Conservation (phyloP, 2,888 invertebrate genomes). For the Beris chalybata region DNA sequence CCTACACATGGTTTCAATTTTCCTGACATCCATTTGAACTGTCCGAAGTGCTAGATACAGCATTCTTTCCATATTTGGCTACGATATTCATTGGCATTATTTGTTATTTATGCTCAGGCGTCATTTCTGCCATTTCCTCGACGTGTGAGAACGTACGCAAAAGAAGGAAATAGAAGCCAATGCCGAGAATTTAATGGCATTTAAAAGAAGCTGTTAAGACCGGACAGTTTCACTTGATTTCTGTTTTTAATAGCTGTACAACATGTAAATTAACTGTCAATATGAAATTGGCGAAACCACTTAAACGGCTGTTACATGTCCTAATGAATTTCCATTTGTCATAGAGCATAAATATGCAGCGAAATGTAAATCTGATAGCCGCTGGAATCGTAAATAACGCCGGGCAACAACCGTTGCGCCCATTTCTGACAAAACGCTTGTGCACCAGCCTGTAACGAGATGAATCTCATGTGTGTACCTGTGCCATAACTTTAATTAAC, state of each 20-base stretch:
- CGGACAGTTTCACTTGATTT: background rate
- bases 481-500: slow-evolving; percentile 51
- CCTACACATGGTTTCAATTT: too few species aligned
- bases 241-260: background rate
- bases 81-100: too few species aligned
- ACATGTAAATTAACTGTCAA: slow-evolving; percentile 25
- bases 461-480: slow-evolving; percentile 33
- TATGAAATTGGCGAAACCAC: slow-evolving; percentile 10
- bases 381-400: slow-evolving; percentile 29
- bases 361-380: slow-evolving; percentile 15
- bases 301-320: slow-evolving; percentile 22
- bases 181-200: too few species aligned
- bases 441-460: slow-evolving; percentile 26
- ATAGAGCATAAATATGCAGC: slow-evolving; percentile 34
- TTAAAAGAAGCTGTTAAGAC: background rate
- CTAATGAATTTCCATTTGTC: slow-evolving; percentile 34
- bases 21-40: too few species aligned
- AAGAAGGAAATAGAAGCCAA: too few species aligned
- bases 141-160: too few species aligned
- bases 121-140: too few species aligned
- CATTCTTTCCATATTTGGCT: too few species aligned
- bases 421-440: slow-evolving; percentile 9
- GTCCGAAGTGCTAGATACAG: too few species aligned
- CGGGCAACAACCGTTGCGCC: slow-evolving; percentile 14
- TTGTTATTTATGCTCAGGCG: too few species aligned